Conservation (phyloP, 2,113 vertebrate species). For the Bettongia penicillata region DNA sequence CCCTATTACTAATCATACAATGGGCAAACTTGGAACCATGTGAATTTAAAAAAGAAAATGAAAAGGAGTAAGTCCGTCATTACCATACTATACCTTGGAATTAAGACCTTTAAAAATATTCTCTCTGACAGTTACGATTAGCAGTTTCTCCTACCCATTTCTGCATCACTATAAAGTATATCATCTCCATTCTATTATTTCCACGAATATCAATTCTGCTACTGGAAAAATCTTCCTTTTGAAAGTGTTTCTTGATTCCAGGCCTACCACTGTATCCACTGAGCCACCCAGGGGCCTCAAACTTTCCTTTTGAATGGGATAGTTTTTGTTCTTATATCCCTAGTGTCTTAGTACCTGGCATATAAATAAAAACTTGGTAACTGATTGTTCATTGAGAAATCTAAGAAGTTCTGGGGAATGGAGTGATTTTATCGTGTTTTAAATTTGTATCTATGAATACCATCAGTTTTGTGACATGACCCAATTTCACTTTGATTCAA, state of each 20-base stretch:
- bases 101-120: neutral
- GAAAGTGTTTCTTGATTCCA: no score
- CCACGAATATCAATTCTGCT: neutral
- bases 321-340: neutral
- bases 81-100: neutral
- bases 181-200: neutral
- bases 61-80: neutral
- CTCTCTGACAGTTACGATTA: neutral
- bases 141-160: neutral
- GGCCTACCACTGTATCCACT: no score
- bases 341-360: neutral
- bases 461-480: no score
- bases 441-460: neutral
- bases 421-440: neutral
- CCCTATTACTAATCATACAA: neutral
- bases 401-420: neutral
- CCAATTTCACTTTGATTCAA: no score
- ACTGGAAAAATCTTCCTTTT: neutral
- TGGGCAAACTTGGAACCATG: neutral
- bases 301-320: neutral
- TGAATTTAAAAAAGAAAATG: neutral
- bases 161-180: neutral
- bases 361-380: neutral
- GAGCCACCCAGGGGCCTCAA: neutral
- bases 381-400: neutral